Evolutionary conservation across 2,797 vertebrate species (phyloP), one percentile per base, ranked within the genome.

Genomic region (Phataginus tetradactyla): DNA sequence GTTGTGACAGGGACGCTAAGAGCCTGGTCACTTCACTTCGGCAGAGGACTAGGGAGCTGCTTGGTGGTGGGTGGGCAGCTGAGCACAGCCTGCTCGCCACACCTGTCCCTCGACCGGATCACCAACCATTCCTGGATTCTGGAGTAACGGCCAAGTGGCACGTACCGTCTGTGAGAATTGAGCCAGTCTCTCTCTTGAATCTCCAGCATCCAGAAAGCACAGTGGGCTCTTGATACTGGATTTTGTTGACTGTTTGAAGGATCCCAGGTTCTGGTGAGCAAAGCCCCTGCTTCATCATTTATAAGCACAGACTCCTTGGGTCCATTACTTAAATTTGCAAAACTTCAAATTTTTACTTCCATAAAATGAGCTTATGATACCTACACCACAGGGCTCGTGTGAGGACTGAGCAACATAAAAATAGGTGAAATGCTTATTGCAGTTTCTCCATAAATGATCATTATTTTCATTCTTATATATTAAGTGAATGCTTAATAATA

Each of bases 391-490:
- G 21, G 25, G 27, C 57, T 68, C 4, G 86, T 77, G 63, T 51
- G 59, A 93, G 90, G 53, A 66, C 23, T 29, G 27, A 86, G 32
- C 3, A 53, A 25, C 8, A 55, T 78, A 72, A 72, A 72, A 72
- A 57, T 12, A 64, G 59, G 21, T 55, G 42, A 95, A 80, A 90
- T 29, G 17, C 12, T 29, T 68, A 27, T 21, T 11, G 7, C 0
- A 4, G 32, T 74, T 51, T 78, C 72, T 74, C 61, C 17, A 27
- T 71, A 84, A 68, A 20, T 29, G 17, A n/a, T 83, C 32, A n/a
- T n/a, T 63, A 51, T 87, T 71, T 94, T 81, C 53, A 57, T 81
- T 61, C 78, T 83, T 74, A 42, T 34, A 59, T 53, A 59, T 78
- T 80, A 86, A 88, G 27, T 37, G 49, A 81, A 71, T 57, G 53